phyloP scores from a whole-genome alignment of 2,113 vertebrate genomes.

The Nannobrachium achirus region DNA sequence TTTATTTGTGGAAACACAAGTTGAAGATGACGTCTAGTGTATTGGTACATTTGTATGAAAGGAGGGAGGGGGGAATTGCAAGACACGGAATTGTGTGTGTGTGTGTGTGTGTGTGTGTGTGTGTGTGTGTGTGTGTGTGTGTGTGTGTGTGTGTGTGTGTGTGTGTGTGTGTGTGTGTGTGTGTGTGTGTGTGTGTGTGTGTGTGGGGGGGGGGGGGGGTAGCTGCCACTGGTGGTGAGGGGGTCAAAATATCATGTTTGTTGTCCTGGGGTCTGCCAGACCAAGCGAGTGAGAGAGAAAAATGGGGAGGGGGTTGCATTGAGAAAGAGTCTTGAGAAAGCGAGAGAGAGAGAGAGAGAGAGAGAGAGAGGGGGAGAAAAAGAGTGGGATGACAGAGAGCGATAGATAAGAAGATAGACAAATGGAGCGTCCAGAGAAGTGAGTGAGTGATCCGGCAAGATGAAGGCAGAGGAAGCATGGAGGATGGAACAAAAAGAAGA shows the following conservation, averaged over 20 bases:
- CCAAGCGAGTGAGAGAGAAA: not conserved
- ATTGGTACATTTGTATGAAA: conserved; percentile 25
- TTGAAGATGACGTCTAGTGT: not conserved
- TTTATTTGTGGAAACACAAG: not conserved
- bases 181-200: not conserved
- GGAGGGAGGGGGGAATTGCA: conserved; percentile 1
- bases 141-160: conserved; percentile 21
- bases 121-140: not conserved
- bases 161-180: conserved; percentile 4
- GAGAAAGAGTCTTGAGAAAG: not conserved
- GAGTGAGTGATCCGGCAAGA: not conserved
- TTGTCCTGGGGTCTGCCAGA: not conserved
- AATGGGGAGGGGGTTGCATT: not conserved
- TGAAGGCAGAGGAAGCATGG: not conserved
- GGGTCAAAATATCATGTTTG: conserved; percentile 16
- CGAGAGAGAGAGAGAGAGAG: not conserved
- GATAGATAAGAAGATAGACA: not conserved
- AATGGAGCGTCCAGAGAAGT: not conserved
- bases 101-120: not conserved
- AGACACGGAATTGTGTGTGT: not conserved
- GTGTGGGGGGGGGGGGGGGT: not conserved
- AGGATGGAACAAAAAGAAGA: conserved; percentile 30
- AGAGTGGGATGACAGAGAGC: not conserved
- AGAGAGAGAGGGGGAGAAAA: too few relatives aligned
- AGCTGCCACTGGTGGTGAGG: not conserved